phyloP scores from a whole-genome alignment of 1,140 invertebrate genomes.

The Gerris buenoi region DNA sequence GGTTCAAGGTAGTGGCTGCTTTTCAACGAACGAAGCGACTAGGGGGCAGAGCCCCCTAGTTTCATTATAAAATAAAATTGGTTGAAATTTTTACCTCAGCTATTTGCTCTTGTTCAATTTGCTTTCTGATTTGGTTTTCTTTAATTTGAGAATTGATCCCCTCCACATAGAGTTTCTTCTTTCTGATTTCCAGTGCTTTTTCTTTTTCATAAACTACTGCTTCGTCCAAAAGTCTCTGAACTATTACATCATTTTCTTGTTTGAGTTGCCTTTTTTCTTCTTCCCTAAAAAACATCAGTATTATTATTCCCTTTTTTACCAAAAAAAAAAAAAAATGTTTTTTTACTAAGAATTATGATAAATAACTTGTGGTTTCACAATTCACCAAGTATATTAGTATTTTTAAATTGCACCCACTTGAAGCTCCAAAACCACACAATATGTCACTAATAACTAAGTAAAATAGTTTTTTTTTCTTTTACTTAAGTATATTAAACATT shows the following conservation, averaged over 20 bases:
- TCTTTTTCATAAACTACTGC: background rate
- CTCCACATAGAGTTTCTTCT: background rate
- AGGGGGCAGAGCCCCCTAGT: background rate
- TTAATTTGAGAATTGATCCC: background rate
- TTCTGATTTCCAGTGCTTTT: background rate
- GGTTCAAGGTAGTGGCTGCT: too few relatives aligned
- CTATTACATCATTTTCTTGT: background rate
- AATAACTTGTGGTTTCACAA: too few relatives aligned
- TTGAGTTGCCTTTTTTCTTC: background rate
- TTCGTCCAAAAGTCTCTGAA: background rate
- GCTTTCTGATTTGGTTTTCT: background rate
- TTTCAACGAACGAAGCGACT: background rate
- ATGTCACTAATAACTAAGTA: too few relatives aligned
- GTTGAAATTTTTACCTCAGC: background rate
- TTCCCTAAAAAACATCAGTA: too few relatives aligned
- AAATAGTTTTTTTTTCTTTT: too few relatives aligned
- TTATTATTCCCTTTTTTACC: too few relatives aligned
- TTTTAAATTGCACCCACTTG: too few relatives aligned
- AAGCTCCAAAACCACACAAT: too few relatives aligned
- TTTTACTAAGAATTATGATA: too few relatives aligned
- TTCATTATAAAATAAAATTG: background rate
- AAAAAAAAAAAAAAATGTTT: too few relatives aligned
- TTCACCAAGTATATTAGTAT: too few relatives aligned
- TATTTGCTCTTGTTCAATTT: background rate
- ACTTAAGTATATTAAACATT: too few relatives aligned